These are phyloP conservation scores for Ptilonorhynchus violaceus DNA, from an alignment of 2,113 vertebrate genomes.

Conservation along the genomic window DNA sequence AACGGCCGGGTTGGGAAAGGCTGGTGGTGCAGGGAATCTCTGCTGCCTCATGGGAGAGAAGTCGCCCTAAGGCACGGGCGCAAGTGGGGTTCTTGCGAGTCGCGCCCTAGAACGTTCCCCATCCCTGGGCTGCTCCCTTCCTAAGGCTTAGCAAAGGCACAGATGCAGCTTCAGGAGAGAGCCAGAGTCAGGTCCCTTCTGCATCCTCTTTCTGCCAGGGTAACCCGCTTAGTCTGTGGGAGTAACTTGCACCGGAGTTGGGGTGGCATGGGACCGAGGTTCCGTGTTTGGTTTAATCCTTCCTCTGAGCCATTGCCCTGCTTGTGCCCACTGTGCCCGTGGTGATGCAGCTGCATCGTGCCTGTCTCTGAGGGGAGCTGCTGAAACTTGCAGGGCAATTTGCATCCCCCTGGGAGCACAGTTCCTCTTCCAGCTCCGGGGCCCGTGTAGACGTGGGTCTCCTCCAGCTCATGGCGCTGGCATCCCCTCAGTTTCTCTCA, in stretches of 20 bases:
- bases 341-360: background rate
- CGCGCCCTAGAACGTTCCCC: background rate
- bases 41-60: background rate
- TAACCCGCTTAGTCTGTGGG: rapidly evolving
- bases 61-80: rapidly evolving
- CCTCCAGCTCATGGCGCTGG: background rate
- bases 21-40: background rate
- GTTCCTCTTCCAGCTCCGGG: rapidly evolving
- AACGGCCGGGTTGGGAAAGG: background rate
- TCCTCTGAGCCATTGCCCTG: background rate
- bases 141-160: background rate
- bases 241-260: background rate
- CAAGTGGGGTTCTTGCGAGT: background rate
- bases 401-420: too few relatives aligned
- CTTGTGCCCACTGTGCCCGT: rapidly evolving
- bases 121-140: background rate
- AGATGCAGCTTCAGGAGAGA: rapidly evolving
- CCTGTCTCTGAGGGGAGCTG: background rate
- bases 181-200: background rate
- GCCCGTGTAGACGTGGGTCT: rapidly evolving
- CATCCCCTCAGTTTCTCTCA: background rate
- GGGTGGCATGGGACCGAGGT: background rate
- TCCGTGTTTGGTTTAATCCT: background rate
- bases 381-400: background rate
- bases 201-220: background rate